These are phyloP conservation scores for Drosophila nebulosa DNA, from an alignment of 1,140 invertebrate species.

Conservation along the genomic window DNA sequence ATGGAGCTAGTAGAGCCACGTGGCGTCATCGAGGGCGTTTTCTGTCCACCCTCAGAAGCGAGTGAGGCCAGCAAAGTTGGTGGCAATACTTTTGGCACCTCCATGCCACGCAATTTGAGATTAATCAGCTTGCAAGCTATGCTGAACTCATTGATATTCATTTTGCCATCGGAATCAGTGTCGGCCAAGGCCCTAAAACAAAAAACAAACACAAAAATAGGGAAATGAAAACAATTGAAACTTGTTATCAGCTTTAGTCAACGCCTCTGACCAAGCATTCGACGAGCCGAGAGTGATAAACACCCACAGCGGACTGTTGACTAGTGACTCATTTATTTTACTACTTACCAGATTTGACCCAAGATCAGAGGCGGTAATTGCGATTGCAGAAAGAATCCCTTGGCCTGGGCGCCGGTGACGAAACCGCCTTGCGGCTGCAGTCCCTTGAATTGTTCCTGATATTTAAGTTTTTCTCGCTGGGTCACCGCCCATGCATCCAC, in stretches of 20 bases:
- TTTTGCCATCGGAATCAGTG: constrained; percentile 97
- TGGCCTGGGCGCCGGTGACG: constrained; percentile 96
- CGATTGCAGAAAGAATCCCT: constrained; percentile 95
- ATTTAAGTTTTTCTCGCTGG: constrained; percentile 91
- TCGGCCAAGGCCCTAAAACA: constrained; percentile 92
- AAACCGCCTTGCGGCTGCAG: constrained; percentile 93
- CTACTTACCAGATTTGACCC: constrained; percentile 95
- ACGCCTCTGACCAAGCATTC: constrained; percentile 11
- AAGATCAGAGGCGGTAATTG: constrained; percentile 93
- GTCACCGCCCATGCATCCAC: constrained; percentile 94
- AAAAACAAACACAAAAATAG: constrained; percentile 6
- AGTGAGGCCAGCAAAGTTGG: constrained; percentile 87
- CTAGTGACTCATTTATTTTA: neutral
- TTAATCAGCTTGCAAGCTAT: constrained; percentile 99
- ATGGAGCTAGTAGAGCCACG: constrained; percentile 66
- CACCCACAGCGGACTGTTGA: neutral
- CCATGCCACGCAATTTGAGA: constrained; percentile 94
- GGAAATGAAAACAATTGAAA: constrained; percentile 15
- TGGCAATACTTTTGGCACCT: constrained; percentile 93
- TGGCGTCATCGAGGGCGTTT: constrained; percentile 72
- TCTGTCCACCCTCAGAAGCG: constrained; percentile 77
- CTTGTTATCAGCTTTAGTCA: constrained; percentile 19
- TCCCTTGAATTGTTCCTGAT: constrained; percentile 94
- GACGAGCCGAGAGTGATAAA: neutral
- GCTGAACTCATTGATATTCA: constrained; percentile 98